phyloP scores from a whole-genome alignment of 2,797 vertebrate genomes.

The Astyanax mexicanus region DNA sequence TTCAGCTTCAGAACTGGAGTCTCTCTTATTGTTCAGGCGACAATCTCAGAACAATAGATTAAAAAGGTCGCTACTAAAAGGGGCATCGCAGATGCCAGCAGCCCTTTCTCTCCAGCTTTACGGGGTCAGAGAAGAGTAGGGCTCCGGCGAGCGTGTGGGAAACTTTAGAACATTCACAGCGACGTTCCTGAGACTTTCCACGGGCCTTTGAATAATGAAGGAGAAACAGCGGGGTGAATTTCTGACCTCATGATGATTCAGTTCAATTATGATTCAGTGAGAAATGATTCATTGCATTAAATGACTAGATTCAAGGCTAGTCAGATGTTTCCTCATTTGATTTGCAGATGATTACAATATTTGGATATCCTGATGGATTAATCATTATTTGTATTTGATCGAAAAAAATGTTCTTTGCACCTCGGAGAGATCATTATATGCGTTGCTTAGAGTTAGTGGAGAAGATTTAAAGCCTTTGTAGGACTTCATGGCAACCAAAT shows the following conservation, averaged over 20 bases:
- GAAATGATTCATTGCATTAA: too few relatives aligned
- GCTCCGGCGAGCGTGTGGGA: constrained; percentile 33
- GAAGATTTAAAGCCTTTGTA: too few relatives aligned
- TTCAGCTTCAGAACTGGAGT: constrained; percentile 57
- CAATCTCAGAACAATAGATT: constrained; percentile 56
- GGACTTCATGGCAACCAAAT: too few relatives aligned
- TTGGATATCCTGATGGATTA: too few relatives aligned
- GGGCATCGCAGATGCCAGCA: constrained; percentile 36
- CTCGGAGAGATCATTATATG: too few relatives aligned
- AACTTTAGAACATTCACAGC: constrained; percentile 18
- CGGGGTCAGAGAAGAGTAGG: constrained; percentile 32
- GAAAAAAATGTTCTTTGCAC: too few relatives aligned
- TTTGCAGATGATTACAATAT: too few relatives aligned
- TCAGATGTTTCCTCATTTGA: too few relatives aligned
- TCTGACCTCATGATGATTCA: background rate
- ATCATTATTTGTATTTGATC: too few relatives aligned
- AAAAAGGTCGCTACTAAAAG: constrained; percentile 52
- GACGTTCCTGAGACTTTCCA: background rate
- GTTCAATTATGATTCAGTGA: background rate
- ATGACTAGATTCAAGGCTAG: too few relatives aligned
- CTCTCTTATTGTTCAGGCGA: constrained; percentile 56
- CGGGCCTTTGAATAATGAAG: background rate
- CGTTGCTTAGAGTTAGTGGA: too few relatives aligned
- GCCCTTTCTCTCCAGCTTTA: constrained; percentile 41
- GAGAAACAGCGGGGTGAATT: background rate